phyloP scores from a whole-genome alignment of 1,140 invertebrate species.

The Leptonema lineaticorne region DNA sequence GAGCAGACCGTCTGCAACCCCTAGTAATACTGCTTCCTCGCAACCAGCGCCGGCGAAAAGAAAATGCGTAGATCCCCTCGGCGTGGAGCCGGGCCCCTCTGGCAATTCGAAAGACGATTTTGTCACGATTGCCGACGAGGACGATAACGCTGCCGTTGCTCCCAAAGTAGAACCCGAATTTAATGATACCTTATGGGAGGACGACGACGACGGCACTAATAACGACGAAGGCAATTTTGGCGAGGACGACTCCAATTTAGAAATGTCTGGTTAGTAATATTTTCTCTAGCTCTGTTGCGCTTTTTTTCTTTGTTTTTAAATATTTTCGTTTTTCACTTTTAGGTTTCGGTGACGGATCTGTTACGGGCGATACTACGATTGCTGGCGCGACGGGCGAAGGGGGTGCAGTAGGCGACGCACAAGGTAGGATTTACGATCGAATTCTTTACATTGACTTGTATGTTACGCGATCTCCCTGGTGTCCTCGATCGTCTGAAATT shows the following conservation, averaged over 20 bases:
- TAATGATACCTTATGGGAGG: slow-evolving; percentile 57
- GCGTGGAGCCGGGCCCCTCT: slow-evolving; percentile 56
- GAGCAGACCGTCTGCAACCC: slow-evolving; percentile 59
- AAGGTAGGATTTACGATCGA: slow-evolving; percentile 55
- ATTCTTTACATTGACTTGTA: background rate
- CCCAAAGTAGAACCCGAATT: slow-evolving; percentile 60
- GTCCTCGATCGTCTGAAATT: background rate
- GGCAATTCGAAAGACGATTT: slow-evolving; percentile 56
- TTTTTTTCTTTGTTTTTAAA: background rate
- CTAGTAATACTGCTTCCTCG: slow-evolving; percentile 57
- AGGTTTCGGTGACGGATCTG: slow-evolving; percentile 57
- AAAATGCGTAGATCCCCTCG: slow-evolving; percentile 57
- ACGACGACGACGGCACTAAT: slow-evolving; percentile 56
- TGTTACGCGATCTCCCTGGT: background rate
- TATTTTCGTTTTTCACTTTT: slow-evolving; percentile 27
- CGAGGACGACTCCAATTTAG: slow-evolving; percentile 58
- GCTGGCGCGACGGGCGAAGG: slow-evolving; percentile 50
- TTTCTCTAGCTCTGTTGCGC: background rate
- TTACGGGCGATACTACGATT: slow-evolving; percentile 55
- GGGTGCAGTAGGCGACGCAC: slow-evolving; percentile 57
- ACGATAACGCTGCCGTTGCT: slow-evolving; percentile 55
- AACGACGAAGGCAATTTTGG: slow-evolving; percentile 58
- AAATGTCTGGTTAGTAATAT: slow-evolving; percentile 54
- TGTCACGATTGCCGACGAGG: slow-evolving; percentile 58
- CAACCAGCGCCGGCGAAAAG: slow-evolving; percentile 57